Base-by-base conservation (phyloP, 2,888 invertebrate species). In the Entomobrya multifasciata region DNA sequence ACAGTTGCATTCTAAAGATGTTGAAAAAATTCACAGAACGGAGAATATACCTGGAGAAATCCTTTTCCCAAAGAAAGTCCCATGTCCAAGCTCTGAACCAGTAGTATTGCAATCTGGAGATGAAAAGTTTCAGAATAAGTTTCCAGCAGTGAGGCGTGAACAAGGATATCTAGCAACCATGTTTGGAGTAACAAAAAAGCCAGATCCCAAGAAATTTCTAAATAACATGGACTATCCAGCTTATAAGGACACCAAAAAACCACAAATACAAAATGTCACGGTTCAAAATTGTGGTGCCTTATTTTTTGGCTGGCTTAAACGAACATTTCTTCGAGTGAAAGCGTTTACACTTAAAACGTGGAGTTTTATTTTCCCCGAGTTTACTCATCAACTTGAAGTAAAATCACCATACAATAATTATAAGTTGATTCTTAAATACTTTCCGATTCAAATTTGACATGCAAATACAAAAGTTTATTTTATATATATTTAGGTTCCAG, bases 121-220 rank as follows among this genome's bases (percentile, higher is more conserved):
- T 60, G 88, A 90, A 76, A 17, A 78, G 20, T 89, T 90, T 30
- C 83, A 88, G 15, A 30, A 87, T 8, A 5, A 27, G n/a, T 89
- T 90, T 44, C 90, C 90, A 22, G 30, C 85, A 10, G 77, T 87
- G 4, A 25, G 72, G 11, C 41, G 89, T 41, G 62, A 84, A 30
- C 25, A 82, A 10, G 90, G 90, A 6, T 90, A 76, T 57, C 52
- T 90, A 0, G 62, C 78, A 11, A 52, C 52, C 22, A 11, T 90
- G n/a, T 90, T 90, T 81, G 90, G 90, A 0, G 78, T 57, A 74
- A 83, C 5, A 36, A 36, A 36, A 36, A 36, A 36, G 36, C 65
- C 84, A 0, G 25, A 41, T 0, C 60, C 80, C 1, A 22, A n/a
- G 1, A 57, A 70, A 17, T 86, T 62, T n/a, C 27, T 89, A 6